Base-by-base conservation (phyloP, 2,113 vertebrate genomes). In the Labeo catla region DNA sequence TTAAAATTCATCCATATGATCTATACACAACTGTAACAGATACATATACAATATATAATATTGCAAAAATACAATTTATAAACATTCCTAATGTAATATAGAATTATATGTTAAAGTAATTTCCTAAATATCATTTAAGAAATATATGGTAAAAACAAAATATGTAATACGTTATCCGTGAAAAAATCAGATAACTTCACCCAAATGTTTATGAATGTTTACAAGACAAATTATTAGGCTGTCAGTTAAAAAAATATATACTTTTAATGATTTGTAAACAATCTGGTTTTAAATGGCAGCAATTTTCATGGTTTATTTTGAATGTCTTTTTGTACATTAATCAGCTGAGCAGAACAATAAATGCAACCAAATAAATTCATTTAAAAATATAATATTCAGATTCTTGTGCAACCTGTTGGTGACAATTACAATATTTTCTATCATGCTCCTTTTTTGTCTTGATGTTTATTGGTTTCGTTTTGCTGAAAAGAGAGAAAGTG, bases 401-500 rank as follows among this genome's bases (percentile, higher is more conserved):
- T 73, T 45, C 43, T 4, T 73, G 4, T 73, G 19, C 68, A 73
- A 45, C 68, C 68, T 73, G 39, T 73, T 73, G 15, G 68, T 72
- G 10, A 74, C 45, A 6, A 74, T 74, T 49, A 13, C 21, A 74
- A 3, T 23, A 49, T 74, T 63, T 80, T 80, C 39, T 63, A 45
- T 80, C 11, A 13, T n/a, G 8, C 50, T 57, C 43, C 19, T 47
- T 13, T 28, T 63, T 63, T 23, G 0, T 61, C 57, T 21, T 43
- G 13, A 43, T 79, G 77, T 81, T 61, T 47, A 45, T 81, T 80
- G 43, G 19, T 63, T 61, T 81, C 6, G 0, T 16, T 68, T 66
- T 82, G 23, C 63, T 68, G n/a, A 66, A 68, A 50, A 73, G 50
- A 15, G 21, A 74, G 74, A 36, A 84, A 57, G 15, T 16, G 85